phyloP scores from a whole-genome alignment of 2,797 vertebrate genomes.

The Platyrinchus mystaceus region DNA sequence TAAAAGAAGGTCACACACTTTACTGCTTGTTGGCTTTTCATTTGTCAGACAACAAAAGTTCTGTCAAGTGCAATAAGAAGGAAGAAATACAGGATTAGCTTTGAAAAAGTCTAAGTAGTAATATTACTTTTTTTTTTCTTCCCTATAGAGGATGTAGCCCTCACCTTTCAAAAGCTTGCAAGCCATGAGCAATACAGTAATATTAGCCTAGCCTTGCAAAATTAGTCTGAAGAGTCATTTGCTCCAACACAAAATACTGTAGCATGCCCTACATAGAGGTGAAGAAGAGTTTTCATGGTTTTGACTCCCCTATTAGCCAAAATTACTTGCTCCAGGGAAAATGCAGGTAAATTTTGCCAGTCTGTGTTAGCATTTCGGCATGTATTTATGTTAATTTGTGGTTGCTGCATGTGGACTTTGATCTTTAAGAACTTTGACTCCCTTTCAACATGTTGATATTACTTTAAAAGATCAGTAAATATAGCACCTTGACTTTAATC shows the following conservation, averaged over 20 bases:
- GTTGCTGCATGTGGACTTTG: constrained; percentile 41
- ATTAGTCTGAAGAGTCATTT: constrained; percentile 32
- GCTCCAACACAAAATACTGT: background rate
- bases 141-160: background rate
- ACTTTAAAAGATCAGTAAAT: constrained; percentile 53
- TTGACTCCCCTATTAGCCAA: constrained; percentile 28
- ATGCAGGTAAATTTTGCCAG: constrained; percentile 25
- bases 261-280: constrained; percentile 29
- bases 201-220: constrained; percentile 15
- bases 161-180: constrained; percentile 23
- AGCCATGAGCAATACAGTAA: constrained; percentile 26
- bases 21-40: constrained; percentile 45
- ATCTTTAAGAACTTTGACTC: constrained; percentile 45
- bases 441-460: constrained; percentile 58
- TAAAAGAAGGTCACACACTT: background rate
- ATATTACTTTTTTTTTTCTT: background rate
- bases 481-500: constrained; percentile 55
- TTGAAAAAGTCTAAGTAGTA: background rate
- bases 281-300: constrained; percentile 40
- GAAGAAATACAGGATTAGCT: constrained; percentile 15
- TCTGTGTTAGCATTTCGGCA: constrained; percentile 34
- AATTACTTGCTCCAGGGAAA: constrained; percentile 37
- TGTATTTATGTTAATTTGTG: constrained; percentile 62
- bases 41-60: constrained; percentile 42
- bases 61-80: constrained; percentile 34